Evolutionary conservation across 2,888 invertebrate species (phyloP), one percentile per base, ranked within the genome.

Genomic region (Tiliacea citrago): DNA sequence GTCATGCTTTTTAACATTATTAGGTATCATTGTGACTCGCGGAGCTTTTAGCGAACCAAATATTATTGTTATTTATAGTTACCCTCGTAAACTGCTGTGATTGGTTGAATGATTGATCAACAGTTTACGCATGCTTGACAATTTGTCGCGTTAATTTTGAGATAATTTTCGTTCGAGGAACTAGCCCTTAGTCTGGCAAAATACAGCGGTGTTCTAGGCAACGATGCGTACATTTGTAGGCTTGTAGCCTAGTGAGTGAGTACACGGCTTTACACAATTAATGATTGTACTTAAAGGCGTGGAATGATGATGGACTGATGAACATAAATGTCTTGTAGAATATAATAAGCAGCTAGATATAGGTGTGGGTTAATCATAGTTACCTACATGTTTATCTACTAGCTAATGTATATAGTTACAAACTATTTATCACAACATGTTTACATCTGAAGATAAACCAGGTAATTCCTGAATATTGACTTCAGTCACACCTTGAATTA

Each of bases 251-350:
- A 8, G n/a, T 47, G 35, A 65, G 72, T 45, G 49, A 35, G 12
- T 47, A 68, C 69, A n/a, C n/a, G 3, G 24, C 45, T 18, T 77
- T 55, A 61, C 18, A 61, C 24, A 69, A 21, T 55, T 76, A 68
- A 47, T 60, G 4, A 51, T 45, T 61, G 29, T 68, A 47, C 77
- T 61, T n/a, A 39, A 61, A 61, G 55, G 60, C 18, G 8, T 13
- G 75, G 39, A 77, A 75, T 67, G 24, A 73, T 47, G 24, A 55
- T 47, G 12, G n/a, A 63, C 39, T 42, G 47, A 68, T 68, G 60
- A 47, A 29, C 60, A 2, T 18, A 42, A n/a, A 68, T 29, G 35
- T 68, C 29, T 75, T 39, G 45, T 29, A 61, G 39, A 60, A 77
- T 68, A 21, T 53, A 39, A 53, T 77, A 3, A 51, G 24, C 8